Evolutionary conservation across 2,113 vertebrate species (phyloP).

Genomic region (Chamaea fasciata): DNA sequence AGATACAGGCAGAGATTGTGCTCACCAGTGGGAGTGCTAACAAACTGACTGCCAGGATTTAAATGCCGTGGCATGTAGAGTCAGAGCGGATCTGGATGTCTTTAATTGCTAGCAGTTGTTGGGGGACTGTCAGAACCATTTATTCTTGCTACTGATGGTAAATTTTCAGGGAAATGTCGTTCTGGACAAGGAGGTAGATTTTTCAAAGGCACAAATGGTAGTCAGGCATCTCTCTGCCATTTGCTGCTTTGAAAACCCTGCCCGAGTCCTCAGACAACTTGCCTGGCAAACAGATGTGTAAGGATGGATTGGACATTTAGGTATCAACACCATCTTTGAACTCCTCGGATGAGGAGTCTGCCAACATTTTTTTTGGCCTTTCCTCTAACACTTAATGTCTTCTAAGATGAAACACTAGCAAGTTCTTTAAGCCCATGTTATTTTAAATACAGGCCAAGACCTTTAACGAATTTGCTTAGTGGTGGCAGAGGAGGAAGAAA

Average conservation of each 20-base stretch:
- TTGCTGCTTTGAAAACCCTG: slow-evolving; percentile 31
- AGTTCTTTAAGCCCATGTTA: slow-evolving; percentile 73
- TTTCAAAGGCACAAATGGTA: slow-evolving; percentile 36
- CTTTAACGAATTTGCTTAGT: slow-evolving; percentile 73
- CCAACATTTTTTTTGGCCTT: slow-evolving; percentile 64
- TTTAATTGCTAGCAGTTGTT: slow-evolving; percentile 53
- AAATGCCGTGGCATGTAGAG: background rate
- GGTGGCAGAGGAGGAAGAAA: slow-evolving; percentile 70
- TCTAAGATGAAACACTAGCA: slow-evolving; percentile 67
- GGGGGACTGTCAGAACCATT: slow-evolving; percentile 24
- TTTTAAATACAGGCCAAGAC: slow-evolving; percentile 73
- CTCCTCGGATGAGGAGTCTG: slow-evolving; percentile 40
- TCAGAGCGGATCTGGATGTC: background rate
- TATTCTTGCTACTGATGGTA: background rate
- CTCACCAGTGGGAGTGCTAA: background rate
- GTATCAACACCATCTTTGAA: slow-evolving; percentile 69
- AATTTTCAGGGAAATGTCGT: background rate
- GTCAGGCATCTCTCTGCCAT: slow-evolving; percentile 1
- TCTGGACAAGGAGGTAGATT: slow-evolving; percentile 16
- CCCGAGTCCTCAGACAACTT: background rate
- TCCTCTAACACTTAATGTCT: slow-evolving; percentile 53
- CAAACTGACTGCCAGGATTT: slow-evolving; percentile 11
- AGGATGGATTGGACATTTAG: slow-evolving; percentile 25
- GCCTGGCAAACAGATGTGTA: slow-evolving; percentile 43
- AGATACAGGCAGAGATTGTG: slow-evolving; percentile 34